A percentile compares a stretch with the other conserved stretches of the same genome.
Conservation (phyloP, 2,888 invertebrate species). For the Oscheius sp. region DNA sequence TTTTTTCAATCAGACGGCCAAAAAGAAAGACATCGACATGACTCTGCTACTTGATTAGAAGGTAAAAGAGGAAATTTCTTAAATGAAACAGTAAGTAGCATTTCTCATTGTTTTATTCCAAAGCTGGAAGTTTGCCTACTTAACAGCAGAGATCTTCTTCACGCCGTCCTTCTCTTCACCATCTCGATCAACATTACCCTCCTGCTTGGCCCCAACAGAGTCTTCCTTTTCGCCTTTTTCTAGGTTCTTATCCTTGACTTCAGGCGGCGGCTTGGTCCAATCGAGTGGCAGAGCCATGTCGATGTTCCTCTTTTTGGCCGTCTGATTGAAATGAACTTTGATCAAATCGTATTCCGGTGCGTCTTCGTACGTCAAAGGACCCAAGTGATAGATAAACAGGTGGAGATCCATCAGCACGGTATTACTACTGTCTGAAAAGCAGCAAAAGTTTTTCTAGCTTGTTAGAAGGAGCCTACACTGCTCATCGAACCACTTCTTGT, state of each 20-base stretch:
- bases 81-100: background rate
- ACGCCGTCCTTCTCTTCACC: conserved; percentile 8
- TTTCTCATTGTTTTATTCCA: background rate
- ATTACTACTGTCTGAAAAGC: too few species aligned
- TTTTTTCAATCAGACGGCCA: background rate
- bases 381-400: background rate
- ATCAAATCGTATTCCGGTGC: conserved; percentile 16
- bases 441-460: too few species aligned
- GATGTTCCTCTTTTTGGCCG: conserved; percentile 15
- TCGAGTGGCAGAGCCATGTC: background rate
- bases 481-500: background rate
- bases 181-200: background rate
- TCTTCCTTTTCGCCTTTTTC: background rate
- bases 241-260: background rate
- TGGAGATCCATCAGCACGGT: conserved; percentile 25
- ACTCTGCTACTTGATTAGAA: background rate
- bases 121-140: background rate
- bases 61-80: background rate
- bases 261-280: background rate
- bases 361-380: conserved; percentile 9
- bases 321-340: background rate
- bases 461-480: background rate
- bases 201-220: background rate
- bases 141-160: background rate
- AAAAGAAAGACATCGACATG: conserved; percentile 11